phyloP scores from a whole-genome alignment of 2,888 invertebrate species.

The Chouioia cunea region DNA sequence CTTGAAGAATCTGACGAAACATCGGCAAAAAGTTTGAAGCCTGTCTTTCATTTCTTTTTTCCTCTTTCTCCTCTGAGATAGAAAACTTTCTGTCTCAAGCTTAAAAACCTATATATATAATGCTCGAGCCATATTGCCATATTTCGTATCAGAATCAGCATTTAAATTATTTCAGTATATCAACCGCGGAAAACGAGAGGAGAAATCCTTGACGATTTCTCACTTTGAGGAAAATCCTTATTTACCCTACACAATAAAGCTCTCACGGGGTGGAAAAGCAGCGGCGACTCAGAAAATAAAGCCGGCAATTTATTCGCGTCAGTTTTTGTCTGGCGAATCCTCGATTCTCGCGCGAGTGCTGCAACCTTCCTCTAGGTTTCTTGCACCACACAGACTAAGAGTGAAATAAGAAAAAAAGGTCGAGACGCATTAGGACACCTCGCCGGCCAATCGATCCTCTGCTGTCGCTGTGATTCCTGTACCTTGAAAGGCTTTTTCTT shows the following conservation, averaged over 20 bases:
- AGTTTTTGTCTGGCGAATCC: slow-evolving; percentile 12
- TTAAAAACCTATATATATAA: not conserved
- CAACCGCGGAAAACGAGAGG: too few relatives aligned
- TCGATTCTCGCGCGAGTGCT: slow-evolving; percentile 11
- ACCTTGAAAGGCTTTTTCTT: too few relatives aligned
- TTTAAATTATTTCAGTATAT: too few relatives aligned
- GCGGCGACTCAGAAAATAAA: slow-evolving; percentile 33
- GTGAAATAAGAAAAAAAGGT: not conserved
- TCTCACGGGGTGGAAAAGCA: not conserved
- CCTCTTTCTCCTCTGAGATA: not conserved
- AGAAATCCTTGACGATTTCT: slow-evolving; percentile 33
- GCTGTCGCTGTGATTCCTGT: too few relatives aligned
- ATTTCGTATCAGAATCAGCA: too few relatives aligned
- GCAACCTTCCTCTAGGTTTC: not conserved
- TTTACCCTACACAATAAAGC: slow-evolving; percentile 30
- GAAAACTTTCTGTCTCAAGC: not conserved
- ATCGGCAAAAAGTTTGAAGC: slow-evolving; percentile 20
- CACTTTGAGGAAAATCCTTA: slow-evolving; percentile 29
- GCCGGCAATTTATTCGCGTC: slow-evolving; percentile 41
- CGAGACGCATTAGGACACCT: slow-evolving; percentile 10
- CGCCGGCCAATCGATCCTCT: not conserved
- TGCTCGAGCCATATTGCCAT: not conserved
- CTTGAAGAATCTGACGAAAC: slow-evolving; percentile 17
- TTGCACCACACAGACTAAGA: not conserved
- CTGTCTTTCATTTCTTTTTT: slow-evolving; percentile 8